phyloP scores from a whole-genome alignment of 1,140 invertebrate genomes.

The Ceratoteleas bidentatus region DNA sequence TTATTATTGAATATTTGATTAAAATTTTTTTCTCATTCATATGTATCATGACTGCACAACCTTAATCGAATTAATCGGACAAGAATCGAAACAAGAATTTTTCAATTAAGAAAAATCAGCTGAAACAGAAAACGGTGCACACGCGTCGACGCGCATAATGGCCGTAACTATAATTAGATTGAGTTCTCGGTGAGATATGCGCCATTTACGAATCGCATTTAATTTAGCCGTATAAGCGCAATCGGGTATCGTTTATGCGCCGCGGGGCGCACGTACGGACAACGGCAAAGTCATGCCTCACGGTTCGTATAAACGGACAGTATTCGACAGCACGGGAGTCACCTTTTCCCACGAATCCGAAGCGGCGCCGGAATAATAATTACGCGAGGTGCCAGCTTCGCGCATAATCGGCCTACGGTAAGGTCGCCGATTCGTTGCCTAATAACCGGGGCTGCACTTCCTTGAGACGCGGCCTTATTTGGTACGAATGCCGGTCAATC shows the following conservation, averaged over 20 bases:
- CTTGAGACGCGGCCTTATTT: slow-evolving; percentile 45
- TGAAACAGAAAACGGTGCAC: slow-evolving; percentile 18
- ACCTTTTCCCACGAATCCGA: slow-evolving; percentile 64
- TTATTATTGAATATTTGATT: no score
- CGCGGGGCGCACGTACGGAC: slow-evolving; percentile 53
- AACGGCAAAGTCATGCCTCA: slow-evolving; percentile 53
- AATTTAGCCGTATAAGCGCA: slow-evolving; percentile 68
- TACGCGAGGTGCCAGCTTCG: slow-evolving; percentile 50
- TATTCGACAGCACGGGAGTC: slow-evolving; percentile 52
- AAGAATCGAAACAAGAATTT: no score
- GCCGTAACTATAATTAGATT: slow-evolving; percentile 58
- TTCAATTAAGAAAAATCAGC: no score
- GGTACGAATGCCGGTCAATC: slow-evolving; percentile 38
- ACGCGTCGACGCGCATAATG: slow-evolving; percentile 31
- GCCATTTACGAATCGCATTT: slow-evolving; percentile 59
- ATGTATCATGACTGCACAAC: no score
- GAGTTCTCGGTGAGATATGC: slow-evolving; percentile 60
- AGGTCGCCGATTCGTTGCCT: slow-evolving; percentile 37
- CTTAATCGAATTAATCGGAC: no score
- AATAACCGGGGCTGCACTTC: slow-evolving; percentile 44
- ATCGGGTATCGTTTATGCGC: slow-evolving; percentile 61
- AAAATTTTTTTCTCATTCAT: no score
- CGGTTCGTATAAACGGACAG: slow-evolving; percentile 57
- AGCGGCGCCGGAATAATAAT: slow-evolving; percentile 58
- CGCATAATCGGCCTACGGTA: slow-evolving; percentile 22